A percentile compares a stretch with the other conserved stretches of the same genome.
Conservation (phyloP, 2,888 invertebrate genomes). For the Nephrotoma appendiculata region DNA sequence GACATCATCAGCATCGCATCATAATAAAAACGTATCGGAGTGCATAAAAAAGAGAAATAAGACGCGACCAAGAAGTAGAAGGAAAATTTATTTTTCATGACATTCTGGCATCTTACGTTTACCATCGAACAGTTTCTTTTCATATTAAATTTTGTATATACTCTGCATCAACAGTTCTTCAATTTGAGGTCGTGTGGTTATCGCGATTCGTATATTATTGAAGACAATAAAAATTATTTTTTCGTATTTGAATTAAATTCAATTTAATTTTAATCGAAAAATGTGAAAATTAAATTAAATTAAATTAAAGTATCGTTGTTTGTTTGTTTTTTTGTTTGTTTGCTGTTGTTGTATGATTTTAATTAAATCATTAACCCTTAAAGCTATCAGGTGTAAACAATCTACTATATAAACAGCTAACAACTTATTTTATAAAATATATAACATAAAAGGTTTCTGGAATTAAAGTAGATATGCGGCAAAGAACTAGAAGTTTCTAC, state of each 20-base stretch:
- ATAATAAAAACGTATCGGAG: background rate
- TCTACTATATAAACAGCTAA: background rate
- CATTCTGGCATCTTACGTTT: background rate
- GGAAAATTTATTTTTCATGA: background rate
- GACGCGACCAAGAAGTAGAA: background rate
- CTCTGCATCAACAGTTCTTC: background rate
- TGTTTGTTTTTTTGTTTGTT: background rate
- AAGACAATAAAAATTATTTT: background rate
- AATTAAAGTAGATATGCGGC: too few species aligned
- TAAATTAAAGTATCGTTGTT: background rate
- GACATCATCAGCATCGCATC: background rate
- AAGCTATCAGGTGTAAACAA: background rate
- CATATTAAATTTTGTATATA: background rate
- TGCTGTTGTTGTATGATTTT: background rate
- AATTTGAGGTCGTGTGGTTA: background rate
- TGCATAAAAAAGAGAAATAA: background rate
- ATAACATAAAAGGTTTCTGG: too few species aligned
- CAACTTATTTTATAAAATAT: background rate
- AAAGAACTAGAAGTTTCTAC: too few species aligned
- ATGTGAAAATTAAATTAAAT: background rate
- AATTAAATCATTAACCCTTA: background rate
- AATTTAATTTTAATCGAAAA: background rate
- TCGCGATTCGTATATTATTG: background rate
- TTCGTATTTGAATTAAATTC: background rate
- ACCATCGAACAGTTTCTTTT: background rate